These are phyloP conservation scores for Drosophila subsilvestris DNA, from an alignment of 2,888 invertebrate genomes.

Conservation along the genomic window DNA sequence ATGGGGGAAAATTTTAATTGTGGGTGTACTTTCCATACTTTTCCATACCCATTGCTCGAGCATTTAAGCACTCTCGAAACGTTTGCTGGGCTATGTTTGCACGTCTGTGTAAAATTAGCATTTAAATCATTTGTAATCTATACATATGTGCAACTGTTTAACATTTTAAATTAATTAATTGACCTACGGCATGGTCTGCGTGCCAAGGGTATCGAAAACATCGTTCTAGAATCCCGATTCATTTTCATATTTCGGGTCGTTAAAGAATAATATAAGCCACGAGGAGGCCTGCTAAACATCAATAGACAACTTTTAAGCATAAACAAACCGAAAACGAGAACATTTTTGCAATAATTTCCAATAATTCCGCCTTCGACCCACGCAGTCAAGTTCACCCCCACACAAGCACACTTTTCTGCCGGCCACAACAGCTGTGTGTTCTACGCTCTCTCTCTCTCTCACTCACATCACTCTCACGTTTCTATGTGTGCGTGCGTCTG, in stretches of 20 bases:
- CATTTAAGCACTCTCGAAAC: background rate
- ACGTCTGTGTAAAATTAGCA: background rate
- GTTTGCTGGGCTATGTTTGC: background rate
- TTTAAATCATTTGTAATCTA: background rate
- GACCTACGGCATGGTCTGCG: background rate
- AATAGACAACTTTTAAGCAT: slow-evolving; percentile 41
- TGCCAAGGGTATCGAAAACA: background rate
- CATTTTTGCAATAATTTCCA: slow-evolving; percentile 26
- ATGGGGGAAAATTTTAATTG: slow-evolving; percentile 25
- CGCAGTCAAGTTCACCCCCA: slow-evolving; percentile 40
- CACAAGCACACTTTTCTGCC: slow-evolving; percentile 9
- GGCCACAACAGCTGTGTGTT: slow-evolving; percentile 32
- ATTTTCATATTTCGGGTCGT: background rate
- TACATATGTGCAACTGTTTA: background rate
- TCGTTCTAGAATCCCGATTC: background rate
- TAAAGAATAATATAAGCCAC: background rate
- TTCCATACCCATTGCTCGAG: background rate
- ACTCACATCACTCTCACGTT: background rate
- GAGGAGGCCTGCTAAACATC: slow-evolving; percentile 38
- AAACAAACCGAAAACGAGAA: slow-evolving; percentile 41
- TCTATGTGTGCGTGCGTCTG: slow-evolving; percentile 40
- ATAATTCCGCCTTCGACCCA: slow-evolving; percentile 30
- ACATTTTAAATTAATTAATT: background rate
- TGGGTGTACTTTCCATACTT: slow-evolving; percentile 22
- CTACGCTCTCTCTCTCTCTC: slow-evolving; percentile 8